Evolutionary conservation across 2,888 invertebrate genomes (phyloP).

Genomic region (Octonoba sinensis): DNA sequence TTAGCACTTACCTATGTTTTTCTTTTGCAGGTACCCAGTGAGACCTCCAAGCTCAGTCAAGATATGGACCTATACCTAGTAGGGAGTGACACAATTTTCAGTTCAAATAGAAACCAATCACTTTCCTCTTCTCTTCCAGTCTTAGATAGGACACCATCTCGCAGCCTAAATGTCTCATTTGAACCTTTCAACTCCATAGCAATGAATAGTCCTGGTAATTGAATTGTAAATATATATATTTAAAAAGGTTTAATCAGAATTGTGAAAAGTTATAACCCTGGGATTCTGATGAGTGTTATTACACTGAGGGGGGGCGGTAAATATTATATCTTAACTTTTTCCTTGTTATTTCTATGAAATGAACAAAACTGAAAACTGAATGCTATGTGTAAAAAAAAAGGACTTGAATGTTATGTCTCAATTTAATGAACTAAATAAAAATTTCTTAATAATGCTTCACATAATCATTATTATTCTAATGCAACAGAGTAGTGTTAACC

Average conservation of each 20-base stretch:
- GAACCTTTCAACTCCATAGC: slow-evolving; percentile 47
- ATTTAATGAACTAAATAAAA: too few relatives aligned
- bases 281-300: too few relatives aligned
- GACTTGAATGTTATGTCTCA: too few relatives aligned
- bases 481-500: too few relatives aligned
- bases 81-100: slow-evolving; percentile 60
- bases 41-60: slow-evolving; percentile 41
- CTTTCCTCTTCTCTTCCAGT: slow-evolving; percentile 45
- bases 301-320: background rate
- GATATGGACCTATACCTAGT: slow-evolving; percentile 58
- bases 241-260: too few relatives aligned
- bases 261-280: too few relatives aligned
- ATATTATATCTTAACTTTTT: background rate
- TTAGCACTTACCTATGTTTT: background rate
- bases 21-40: slow-evolving; percentile 46
- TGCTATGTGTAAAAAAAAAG: too few relatives aligned
- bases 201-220: slow-evolving; percentile 54
- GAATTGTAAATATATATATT: background rate
- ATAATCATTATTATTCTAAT: too few relatives aligned
- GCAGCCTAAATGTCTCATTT: slow-evolving; percentile 43
- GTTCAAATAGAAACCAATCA: slow-evolving; percentile 43
- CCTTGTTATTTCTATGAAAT: too few relatives aligned
- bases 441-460: too few relatives aligned
- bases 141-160: slow-evolving; percentile 39
- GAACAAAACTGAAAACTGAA: too few relatives aligned